Evolutionary conservation across 2,113 vertebrate genomes (phyloP).

Genomic region (Circaetus gallicus): DNA sequence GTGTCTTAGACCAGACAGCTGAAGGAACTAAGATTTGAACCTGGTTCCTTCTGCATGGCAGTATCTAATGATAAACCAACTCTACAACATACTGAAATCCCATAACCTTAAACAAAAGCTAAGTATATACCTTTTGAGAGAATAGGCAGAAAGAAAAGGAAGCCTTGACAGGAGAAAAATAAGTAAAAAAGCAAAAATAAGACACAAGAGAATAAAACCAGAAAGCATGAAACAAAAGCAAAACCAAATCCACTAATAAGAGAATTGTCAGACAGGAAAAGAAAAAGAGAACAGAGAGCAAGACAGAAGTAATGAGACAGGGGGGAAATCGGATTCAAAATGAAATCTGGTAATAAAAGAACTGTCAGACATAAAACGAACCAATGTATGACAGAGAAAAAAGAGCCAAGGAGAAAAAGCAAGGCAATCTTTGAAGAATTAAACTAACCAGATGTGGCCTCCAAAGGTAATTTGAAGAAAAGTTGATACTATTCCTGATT

Average conservation of each 20-base stretch:
- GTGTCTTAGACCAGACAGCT: not conserved
- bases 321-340: constrained; percentile 43
- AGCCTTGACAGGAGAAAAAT: constrained; percentile 20
- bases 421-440: constrained; percentile 43
- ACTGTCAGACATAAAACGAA: constrained; percentile 42
- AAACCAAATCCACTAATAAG: constrained; percentile 41
- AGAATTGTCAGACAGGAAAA: constrained; percentile 53
- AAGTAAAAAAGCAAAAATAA: constrained; percentile 26
- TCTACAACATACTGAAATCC: not conserved
- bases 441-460: constrained; percentile 42
- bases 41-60: not conserved
- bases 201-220: constrained; percentile 30
- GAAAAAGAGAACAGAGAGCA: constrained; percentile 44
- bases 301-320: constrained; percentile 52
- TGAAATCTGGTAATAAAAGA: constrained; percentile 62
- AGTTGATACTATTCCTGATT: constrained; percentile 7
- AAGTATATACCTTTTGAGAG: not conserved
- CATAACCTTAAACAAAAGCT: not conserved
- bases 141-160: not conserved
- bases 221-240: constrained; percentile 56
- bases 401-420: constrained; percentile 16
- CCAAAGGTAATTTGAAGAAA: constrained; percentile 11
- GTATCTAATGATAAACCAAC: not conserved
- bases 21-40: not conserved
- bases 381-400: constrained; percentile 34